phyloP scores from a whole-genome alignment of 2,797 vertebrate species.

The Staurois parvus region DNA sequence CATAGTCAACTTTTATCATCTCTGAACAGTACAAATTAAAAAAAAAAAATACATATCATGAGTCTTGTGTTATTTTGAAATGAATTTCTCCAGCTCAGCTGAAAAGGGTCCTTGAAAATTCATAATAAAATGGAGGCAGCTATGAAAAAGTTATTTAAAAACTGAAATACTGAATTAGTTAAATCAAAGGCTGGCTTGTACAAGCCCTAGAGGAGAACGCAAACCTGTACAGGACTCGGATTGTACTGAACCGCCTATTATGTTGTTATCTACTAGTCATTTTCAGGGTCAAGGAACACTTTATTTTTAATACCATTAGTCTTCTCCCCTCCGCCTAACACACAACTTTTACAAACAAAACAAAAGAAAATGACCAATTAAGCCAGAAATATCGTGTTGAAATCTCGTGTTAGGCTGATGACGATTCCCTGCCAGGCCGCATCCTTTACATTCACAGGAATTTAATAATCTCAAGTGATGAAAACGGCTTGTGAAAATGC shows the following conservation, averaged over 20 bases:
- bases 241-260: slow-evolving; percentile 6
- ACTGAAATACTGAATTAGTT: not conserved
- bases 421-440: slow-evolving; percentile 50
- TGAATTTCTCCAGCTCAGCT: not conserved
- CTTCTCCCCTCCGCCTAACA: slow-evolving; percentile 10
- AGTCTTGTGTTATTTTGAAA: too few species aligned
- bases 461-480: slow-evolving; percentile 62
- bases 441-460: slow-evolving; percentile 57
- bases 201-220: not conserved
- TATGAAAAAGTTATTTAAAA: not conserved
- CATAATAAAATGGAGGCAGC: not conserved
- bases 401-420: slow-evolving; percentile 48
- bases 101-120: not conserved
- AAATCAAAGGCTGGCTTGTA: not conserved
- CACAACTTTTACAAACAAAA: slow-evolving; percentile 74
- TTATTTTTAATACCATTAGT: slow-evolving; percentile 52
- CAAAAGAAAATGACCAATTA: slow-evolving; percentile 65
- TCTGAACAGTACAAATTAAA: too few species aligned
- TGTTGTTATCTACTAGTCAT: slow-evolving; percentile 29
- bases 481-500: slow-evolving; percentile 54
- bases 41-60: too few species aligned
- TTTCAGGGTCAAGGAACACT: slow-evolving; percentile 54
- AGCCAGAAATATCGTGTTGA: slow-evolving; percentile 47
- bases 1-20: too few species aligned
- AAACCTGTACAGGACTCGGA: slow-evolving; percentile 1